phyloP scores from a whole-genome alignment of 2,113 vertebrate genomes.

The Axis porcinus region DNA sequence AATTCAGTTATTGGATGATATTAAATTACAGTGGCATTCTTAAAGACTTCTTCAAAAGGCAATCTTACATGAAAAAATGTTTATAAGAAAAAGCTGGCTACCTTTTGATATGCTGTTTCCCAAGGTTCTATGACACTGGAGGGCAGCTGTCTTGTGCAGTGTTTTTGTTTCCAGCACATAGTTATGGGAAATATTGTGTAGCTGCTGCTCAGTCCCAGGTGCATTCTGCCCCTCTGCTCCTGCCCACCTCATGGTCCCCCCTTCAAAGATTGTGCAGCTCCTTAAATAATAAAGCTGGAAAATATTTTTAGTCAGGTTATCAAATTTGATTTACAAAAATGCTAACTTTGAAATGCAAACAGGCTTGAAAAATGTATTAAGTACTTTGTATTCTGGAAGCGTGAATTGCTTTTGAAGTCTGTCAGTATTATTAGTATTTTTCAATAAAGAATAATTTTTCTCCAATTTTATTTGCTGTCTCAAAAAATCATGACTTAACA shows the following conservation, averaged over 20 bases:
- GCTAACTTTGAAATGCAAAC: constrained; percentile 76
- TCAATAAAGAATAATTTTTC: constrained; percentile 84
- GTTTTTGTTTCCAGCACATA: constrained; percentile 23
- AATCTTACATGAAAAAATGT: constrained; percentile 43
- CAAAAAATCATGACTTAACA: not conserved
- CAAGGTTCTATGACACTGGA: constrained; percentile 20
- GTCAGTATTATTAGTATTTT: constrained; percentile 88
- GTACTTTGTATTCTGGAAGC: constrained; percentile 80
- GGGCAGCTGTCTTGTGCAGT: constrained; percentile 8
- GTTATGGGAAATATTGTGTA: not conserved
- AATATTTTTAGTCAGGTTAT: constrained; percentile 80
- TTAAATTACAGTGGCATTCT: constrained; percentile 74
- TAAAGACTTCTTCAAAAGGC: constrained; percentile 63
- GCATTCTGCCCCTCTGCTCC: not conserved
- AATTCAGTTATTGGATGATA: constrained; percentile 64
- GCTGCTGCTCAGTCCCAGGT: not conserved
- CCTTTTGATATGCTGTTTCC: constrained; percentile 63
- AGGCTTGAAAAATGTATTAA: constrained; percentile 80
- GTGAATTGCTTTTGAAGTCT: constrained; percentile 83
- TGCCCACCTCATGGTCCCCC: constrained; percentile 48
- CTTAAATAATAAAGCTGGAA: constrained; percentile 83
- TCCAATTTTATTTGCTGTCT: constrained; percentile 42
- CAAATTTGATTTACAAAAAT: constrained; percentile 76
- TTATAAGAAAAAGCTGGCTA: constrained; percentile 29
- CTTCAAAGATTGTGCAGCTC: constrained; percentile 80